Evolutionary conservation across 2,888 invertebrate species (phyloP).

Genomic region (Tryphoninae sp.): DNA sequence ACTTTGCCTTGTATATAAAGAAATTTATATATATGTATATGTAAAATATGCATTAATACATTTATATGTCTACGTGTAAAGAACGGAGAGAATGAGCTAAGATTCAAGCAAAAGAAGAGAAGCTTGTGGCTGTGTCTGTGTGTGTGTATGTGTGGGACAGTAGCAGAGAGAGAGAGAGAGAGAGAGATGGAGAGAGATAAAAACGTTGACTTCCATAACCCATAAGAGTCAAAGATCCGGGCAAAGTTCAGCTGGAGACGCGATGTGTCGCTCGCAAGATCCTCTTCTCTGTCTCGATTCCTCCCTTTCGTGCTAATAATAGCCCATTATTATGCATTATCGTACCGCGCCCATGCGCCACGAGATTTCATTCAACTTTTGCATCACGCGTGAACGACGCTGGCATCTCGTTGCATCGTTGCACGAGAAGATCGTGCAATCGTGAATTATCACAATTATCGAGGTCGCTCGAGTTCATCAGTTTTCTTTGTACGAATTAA

Average conservation of each 20-base stretch:
- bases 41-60: neutral
- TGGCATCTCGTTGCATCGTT: too few species aligned
- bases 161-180: neutral
- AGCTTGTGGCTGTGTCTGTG: constrained; percentile 28
- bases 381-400: neutral
- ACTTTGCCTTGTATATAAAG: constrained; percentile 7
- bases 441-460: too few species aligned
- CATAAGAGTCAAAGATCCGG: constrained; percentile 61
- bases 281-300: constrained; percentile 16
- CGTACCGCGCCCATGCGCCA: constrained; percentile 38
- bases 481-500: too few species aligned
- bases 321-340: constrained; percentile 59
- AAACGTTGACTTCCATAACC: constrained; percentile 55
- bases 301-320: constrained; percentile 59
- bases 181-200: constrained; percentile 21
- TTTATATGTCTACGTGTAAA: neutral
- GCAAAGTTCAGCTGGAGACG: constrained; percentile 59
- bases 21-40: neutral
- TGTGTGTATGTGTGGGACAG: neutral
- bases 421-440: too few species aligned
- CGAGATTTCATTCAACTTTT: constrained; percentile 53
- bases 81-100: constrained; percentile 5
- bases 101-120: constrained; percentile 27
- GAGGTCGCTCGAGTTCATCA: too few species aligned
- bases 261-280: constrained; percentile 47